Evolutionary conservation across 2,888 invertebrate species (phyloP).

Genomic region (Diogma glabrata): DNA sequence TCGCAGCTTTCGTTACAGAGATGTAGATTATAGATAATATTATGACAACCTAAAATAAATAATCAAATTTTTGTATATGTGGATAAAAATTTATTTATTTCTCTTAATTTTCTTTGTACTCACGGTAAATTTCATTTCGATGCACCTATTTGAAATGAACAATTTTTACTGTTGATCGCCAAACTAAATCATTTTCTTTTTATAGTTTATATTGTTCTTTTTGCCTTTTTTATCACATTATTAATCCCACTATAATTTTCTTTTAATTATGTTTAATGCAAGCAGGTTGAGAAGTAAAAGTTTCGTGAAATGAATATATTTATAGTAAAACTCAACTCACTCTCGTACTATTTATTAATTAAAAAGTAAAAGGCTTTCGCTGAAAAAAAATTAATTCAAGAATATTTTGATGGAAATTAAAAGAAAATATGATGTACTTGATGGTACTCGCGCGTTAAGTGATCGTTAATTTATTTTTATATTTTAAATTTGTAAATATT

Average conservation of each 20-base stretch:
- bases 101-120: slow-evolving; percentile 9
- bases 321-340: too few relatives aligned
- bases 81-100: neutral
- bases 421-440: too few relatives aligned
- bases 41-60: slow-evolving; percentile 3
- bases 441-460: slow-evolving; percentile 6
- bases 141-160: slow-evolving; percentile 11
- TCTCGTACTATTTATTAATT: too few relatives aligned
- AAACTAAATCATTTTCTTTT: slow-evolving; percentile 5
- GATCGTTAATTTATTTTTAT: neutral
- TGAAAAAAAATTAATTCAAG: too few relatives aligned
- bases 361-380: too few relatives aligned
- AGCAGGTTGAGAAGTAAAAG: neutral
- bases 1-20: slow-evolving; percentile 8
- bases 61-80: neutral
- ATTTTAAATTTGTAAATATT: too few relatives aligned
- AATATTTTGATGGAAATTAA: too few relatives aligned
- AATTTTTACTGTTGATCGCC: slow-evolving; percentile 7
- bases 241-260: neutral
- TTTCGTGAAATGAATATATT: too few relatives aligned
- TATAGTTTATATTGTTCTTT: slow-evolving; percentile 1
- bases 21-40: neutral
- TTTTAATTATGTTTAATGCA: neutral
- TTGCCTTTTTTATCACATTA: slow-evolving; percentile 2
- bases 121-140: slow-evolving; percentile 18